Evolutionary conservation across 2,888 invertebrate species (phyloP).

Genomic region (Petrolisthes manimaculis): DNA sequence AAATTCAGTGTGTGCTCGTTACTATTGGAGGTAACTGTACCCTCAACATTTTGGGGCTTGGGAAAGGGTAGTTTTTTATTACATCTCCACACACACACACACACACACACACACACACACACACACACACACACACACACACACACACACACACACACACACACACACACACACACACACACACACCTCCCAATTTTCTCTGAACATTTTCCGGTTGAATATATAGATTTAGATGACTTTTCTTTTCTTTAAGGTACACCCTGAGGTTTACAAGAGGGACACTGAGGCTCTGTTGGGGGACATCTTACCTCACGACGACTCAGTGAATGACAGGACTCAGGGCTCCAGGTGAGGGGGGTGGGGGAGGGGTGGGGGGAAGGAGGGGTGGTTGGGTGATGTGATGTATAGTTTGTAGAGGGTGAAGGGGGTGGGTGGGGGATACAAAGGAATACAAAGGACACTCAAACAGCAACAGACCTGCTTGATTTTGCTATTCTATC

Average conservation of each 20-base stretch:
- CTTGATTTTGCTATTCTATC: no score
- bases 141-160: no score
- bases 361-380: not conserved
- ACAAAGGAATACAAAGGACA: no score
- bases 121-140: no score
- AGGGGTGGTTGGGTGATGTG: not conserved
- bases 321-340: conserved; percentile 62
- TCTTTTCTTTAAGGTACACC: conserved; percentile 50
- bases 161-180: not conserved
- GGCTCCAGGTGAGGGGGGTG: conserved; percentile 42
- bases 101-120: no score
- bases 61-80: no score
- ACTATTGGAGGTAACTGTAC: no score
- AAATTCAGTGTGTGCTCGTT: no score
- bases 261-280: conserved; percentile 54
- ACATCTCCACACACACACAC: no score
- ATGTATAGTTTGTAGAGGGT: not conserved
- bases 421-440: not conserved
- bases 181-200: no score
- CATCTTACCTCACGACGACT: conserved; percentile 65
- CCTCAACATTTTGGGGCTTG: no score
- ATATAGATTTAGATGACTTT: not conserved
- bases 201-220: not conserved
- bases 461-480: not conserved
- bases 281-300: conserved; percentile 53